Percentiles rank a stretch among this genome's conserved stretches.
phyloP scores from a whole-genome alignment of 2,797 vertebrate species.

The Anguilla marmorata region DNA sequence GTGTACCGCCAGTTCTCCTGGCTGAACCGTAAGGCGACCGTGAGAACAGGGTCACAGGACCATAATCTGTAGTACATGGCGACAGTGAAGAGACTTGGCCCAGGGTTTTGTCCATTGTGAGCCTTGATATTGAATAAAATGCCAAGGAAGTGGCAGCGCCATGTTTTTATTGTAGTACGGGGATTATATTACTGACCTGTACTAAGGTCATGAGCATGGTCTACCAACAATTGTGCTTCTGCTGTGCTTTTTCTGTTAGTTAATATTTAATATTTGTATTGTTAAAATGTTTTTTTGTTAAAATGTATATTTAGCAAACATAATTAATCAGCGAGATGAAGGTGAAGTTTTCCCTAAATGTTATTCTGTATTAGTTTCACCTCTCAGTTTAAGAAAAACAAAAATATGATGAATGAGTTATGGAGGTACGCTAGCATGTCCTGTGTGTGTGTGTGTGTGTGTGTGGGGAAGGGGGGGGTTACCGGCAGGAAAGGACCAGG shows the following conservation, averaged over 20 bases:
- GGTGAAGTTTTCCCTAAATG: no score
- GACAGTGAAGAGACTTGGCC: background rate
- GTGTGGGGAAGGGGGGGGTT: background rate
- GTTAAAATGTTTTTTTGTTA: background rate
- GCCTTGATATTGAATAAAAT: background rate
- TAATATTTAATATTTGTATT: background rate
- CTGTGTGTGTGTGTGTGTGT: background rate
- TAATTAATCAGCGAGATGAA: background rate
- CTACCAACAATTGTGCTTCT: background rate
- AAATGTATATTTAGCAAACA: background rate
- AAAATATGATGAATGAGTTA: constrained; percentile 2
- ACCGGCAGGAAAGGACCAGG: background rate
- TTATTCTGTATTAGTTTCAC: background rate
- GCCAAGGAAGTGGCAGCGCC: background rate
- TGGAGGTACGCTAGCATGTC: background rate
- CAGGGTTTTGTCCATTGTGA: background rate
- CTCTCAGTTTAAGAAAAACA: background rate
- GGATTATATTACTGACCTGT: background rate
- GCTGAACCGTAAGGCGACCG: background rate
- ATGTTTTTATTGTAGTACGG: background rate
- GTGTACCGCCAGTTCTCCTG: background rate
- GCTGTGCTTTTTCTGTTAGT: background rate
- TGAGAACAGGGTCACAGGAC: background rate
- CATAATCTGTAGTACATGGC: background rate
- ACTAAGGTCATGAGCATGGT: background rate